Percentiles rank a stretch among this genome's conserved stretches.
phyloP scores from a whole-genome alignment of 1,140 invertebrate species.

The Anastrepha obliqua region DNA sequence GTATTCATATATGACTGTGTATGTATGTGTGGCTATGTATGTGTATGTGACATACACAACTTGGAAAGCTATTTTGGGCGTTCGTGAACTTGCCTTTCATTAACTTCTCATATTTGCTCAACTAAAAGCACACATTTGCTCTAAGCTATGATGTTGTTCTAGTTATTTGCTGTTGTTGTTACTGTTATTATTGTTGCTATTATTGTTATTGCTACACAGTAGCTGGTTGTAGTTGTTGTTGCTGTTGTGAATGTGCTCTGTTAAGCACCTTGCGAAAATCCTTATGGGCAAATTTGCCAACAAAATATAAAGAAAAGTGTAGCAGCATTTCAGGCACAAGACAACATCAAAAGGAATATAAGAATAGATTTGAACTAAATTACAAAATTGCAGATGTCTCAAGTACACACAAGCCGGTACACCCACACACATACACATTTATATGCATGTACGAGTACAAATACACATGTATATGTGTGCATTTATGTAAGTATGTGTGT shows the following conservation, averaged over 20 bases:
- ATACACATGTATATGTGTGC: too few species aligned
- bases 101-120: conserved; percentile 45
- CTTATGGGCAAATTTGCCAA: not conserved
- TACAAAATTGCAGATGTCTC: conserved; percentile 31
- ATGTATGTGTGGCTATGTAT: not conserved
- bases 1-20: not conserved
- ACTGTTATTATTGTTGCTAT: not conserved
- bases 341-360: not conserved
- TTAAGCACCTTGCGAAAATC: not conserved
- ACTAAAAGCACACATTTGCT: not conserved
- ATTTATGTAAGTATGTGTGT: too few species aligned
- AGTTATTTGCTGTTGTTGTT: not conserved
- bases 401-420: not conserved
- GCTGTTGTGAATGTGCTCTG: not conserved
- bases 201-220: not conserved
- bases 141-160: not conserved
- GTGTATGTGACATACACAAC: not conserved
- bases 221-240: too few species aligned
- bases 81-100: conserved; percentile 28
- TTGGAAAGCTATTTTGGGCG: not conserved
- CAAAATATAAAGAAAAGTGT: not conserved
- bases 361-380: conserved; percentile 19
- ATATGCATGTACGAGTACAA: not conserved
- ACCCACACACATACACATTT: not conserved
- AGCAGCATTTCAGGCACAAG: not conserved